A percentile compares a stretch with the other conserved stretches of the same genome.
Conservation (phyloP, 2,888 invertebrate genomes). For the Myopa tessellatipennis region DNA sequence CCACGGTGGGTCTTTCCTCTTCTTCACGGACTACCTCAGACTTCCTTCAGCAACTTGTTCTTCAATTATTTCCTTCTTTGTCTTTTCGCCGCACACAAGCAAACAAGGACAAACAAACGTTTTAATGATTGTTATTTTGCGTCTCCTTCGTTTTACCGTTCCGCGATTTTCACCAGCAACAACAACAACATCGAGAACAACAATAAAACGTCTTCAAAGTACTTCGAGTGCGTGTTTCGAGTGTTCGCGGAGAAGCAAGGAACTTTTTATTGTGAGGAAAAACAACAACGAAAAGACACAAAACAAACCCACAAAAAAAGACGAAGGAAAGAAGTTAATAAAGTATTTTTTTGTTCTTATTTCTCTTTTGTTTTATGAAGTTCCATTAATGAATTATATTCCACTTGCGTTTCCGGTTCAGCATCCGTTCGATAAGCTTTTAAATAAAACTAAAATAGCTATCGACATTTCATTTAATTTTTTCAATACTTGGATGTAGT, state of each 20-base stretch:
- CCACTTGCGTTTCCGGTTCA: neutral
- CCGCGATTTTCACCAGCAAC: neutral
- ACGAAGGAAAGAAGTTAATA: conserved; percentile 38
- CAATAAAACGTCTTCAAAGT: conserved; percentile 21
- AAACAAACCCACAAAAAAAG: conserved; percentile 23
- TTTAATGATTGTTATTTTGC: conserved; percentile 59
- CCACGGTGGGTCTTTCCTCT: too few relatives aligned
- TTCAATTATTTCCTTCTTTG: conserved; percentile 26
- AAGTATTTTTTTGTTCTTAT: conserved; percentile 36
- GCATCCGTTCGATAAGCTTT: neutral
- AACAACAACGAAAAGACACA: conserved; percentile 15
- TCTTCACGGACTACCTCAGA: too few relatives aligned
- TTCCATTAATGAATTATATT: conserved; percentile 4
- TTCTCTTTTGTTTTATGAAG: conserved; percentile 40
- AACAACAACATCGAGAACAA: conserved; percentile 1
- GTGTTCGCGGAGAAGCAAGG: neutral
- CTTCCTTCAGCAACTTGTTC: conserved; percentile 5
- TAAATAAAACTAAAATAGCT: neutral
- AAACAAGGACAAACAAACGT: conserved; percentile 51
- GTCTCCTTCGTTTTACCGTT: neutral
- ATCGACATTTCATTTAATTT: conserved; percentile 5
- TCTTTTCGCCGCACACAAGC: conserved; percentile 33
- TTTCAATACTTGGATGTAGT: conserved; percentile 18
- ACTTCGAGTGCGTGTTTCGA: conserved; percentile 4
- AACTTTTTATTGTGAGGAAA: conserved; percentile 9